Evolutionary conservation across 2,113 vertebrate species (phyloP).

Genomic region (Lampris megalopsis): DNA sequence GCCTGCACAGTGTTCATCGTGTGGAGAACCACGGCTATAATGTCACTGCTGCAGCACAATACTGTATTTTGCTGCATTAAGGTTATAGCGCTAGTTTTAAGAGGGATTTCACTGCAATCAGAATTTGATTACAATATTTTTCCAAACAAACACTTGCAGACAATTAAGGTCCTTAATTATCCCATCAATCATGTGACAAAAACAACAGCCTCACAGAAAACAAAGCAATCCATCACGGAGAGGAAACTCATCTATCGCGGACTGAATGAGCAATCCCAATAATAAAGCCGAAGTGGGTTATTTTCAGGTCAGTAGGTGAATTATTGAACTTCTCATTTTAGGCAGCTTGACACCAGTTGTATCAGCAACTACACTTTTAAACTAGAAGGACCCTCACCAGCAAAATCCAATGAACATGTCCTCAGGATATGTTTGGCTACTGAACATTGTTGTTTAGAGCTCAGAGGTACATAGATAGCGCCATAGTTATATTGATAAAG

Average conservation of each 20-base stretch:
- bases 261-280: not conserved
- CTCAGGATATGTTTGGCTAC: not conserved
- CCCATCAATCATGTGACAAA: constrained; percentile 56
- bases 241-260: constrained; percentile 55
- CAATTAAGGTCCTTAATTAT: constrained; percentile 44
- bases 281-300: constrained; percentile 31
- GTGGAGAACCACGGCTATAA: too few species aligned
- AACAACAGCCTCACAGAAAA: constrained; percentile 44
- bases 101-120: constrained; percentile 22
- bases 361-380: constrained; percentile 42
- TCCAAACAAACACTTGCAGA: constrained; percentile 43
- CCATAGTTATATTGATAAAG: constrained; percentile 4
- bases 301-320: constrained; percentile 56
- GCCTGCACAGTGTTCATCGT: not conserved
- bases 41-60: too few species aligned
- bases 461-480: not conserved
- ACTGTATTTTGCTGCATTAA: constrained; percentile 1
- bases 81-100: not conserved
- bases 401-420: not conserved
- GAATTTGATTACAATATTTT: constrained; percentile 4
- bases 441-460: constrained; percentile 14
- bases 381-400: not conserved
- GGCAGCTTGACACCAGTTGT: not conserved
- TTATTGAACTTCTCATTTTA: constrained; percentile 19
- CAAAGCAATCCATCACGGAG: constrained; percentile 47